phyloP scores from a whole-genome alignment of 53 echinoderm and acorn worm species.

The Temnopleurus reevesii region DNA sequence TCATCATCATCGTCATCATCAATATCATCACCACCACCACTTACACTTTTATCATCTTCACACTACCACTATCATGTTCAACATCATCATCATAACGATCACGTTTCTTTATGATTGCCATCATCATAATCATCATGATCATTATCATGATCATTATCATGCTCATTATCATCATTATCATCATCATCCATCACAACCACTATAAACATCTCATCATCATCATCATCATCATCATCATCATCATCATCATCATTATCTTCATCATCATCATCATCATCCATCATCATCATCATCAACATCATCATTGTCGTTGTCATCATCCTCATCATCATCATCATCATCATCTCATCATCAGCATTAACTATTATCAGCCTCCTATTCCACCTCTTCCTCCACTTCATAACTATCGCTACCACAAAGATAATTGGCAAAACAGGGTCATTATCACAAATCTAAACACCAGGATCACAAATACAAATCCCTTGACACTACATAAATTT shows the following conservation, averaged over 20 bases:
- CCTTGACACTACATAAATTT: not conserved
- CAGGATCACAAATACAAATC: not conserved
- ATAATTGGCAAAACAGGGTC: no score
- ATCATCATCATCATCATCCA: not conserved
- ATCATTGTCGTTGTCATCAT: not conserved
- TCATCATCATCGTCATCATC: constrained; percentile 19
- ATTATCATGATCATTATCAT: not conserved
- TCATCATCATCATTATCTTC: not conserved
- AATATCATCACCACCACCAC: constrained; percentile 34
- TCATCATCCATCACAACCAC: not conserved
- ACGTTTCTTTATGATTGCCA: no score
- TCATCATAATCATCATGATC: constrained; percentile 25
- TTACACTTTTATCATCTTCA: not conserved
- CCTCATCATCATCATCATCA: not conserved
- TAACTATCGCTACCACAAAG: no score
- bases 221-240: not conserved
- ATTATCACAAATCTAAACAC: no score
- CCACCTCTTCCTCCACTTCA: not conserved
- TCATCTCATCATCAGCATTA: not conserved
- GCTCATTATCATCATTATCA: not conserved
- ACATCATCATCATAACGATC: no score
- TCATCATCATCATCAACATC: not conserved
- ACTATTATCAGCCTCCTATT: not conserved
- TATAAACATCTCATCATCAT: not conserved
- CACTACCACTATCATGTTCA: no score